phyloP scores from a whole-genome alignment of 2,888 invertebrate genomes.

The Sisyra nigra region DNA sequence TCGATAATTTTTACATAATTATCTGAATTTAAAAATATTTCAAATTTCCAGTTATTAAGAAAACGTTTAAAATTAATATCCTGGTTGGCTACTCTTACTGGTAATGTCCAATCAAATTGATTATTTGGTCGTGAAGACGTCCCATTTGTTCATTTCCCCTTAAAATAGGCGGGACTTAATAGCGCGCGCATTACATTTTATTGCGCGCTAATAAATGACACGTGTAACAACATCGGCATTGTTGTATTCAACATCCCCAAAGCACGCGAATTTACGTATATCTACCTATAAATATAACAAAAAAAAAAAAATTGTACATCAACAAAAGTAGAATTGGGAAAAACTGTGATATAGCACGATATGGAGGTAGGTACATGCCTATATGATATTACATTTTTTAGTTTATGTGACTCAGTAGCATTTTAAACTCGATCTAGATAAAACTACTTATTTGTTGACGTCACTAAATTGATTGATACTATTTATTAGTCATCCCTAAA shows the following conservation, averaged over 20 bases:
- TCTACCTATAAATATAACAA: background rate
- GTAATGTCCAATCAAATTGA: slow-evolving; percentile 3
- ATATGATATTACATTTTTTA: too few species aligned
- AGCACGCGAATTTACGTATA: too few species aligned
- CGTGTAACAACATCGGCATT: slow-evolving; percentile 3
- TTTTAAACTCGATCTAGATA: too few species aligned
- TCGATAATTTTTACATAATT: too few species aligned
- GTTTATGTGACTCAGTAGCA: too few species aligned
- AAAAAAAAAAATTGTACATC: background rate
- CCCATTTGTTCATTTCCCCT: slow-evolving; percentile 7
- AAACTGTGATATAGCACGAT: background rate
- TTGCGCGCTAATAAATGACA: slow-evolving; percentile 7
- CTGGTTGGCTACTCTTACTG: slow-evolving; percentile 2
- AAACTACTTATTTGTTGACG: too few species aligned
- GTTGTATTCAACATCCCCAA: too few species aligned
- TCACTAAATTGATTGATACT: too few species aligned
- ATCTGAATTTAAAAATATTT: too few species aligned
- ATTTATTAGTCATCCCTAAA: too few species aligned
- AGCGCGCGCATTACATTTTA: slow-evolving; percentile 4
- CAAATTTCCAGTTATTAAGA: too few species aligned
- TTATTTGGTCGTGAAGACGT: slow-evolving; percentile 2
- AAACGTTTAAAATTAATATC: background rate
- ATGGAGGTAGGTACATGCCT: too few species aligned
- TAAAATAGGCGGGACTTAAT: slow-evolving; percentile 1
- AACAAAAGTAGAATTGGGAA: background rate